A percentile compares a stretch with the other conserved stretches of the same genome.
Evolutionary conservation across 2,113 vertebrate species (phyloP).

Genomic region (Patagioenas fasciata): DNA sequence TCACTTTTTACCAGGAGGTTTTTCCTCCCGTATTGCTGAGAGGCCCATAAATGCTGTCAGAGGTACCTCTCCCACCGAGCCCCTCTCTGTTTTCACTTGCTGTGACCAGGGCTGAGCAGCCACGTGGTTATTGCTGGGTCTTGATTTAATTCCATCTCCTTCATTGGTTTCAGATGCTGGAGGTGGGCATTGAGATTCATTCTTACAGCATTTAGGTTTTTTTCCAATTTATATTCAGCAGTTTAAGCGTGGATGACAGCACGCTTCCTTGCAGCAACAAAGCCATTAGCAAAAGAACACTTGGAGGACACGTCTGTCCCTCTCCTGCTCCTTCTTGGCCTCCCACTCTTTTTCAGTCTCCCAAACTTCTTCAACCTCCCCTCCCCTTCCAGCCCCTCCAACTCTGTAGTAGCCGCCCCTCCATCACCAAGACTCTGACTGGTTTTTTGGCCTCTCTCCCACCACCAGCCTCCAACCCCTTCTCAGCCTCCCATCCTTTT

Average conservation of each 20-base stretch:
- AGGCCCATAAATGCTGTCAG: constrained; percentile 12
- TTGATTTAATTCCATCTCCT: background rate
- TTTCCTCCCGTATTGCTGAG: background rate
- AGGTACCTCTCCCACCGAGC: background rate
- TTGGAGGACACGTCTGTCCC: background rate
- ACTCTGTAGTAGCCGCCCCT: background rate
- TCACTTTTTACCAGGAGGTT: background rate
- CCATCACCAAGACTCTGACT: background rate
- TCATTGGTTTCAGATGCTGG: background rate
- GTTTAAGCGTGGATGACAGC: accelerated
- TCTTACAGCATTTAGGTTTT: background rate
- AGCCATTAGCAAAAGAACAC: background rate
- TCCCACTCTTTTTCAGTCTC: background rate
- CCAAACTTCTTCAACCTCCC: background rate
- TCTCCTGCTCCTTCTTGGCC: background rate
- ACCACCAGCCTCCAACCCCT: too few species aligned
- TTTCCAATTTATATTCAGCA: background rate
- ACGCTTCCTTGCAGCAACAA: background rate
- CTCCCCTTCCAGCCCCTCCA: background rate
- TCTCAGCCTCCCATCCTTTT: background rate
- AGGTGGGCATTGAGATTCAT: background rate
- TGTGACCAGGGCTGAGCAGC: background rate
- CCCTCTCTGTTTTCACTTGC: background rate
- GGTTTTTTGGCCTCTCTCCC: too few species aligned
- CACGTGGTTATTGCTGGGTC: background rate